phyloP scores from a whole-genome alignment of 2,888 invertebrate species.

The Cosmia pyralina region DNA sequence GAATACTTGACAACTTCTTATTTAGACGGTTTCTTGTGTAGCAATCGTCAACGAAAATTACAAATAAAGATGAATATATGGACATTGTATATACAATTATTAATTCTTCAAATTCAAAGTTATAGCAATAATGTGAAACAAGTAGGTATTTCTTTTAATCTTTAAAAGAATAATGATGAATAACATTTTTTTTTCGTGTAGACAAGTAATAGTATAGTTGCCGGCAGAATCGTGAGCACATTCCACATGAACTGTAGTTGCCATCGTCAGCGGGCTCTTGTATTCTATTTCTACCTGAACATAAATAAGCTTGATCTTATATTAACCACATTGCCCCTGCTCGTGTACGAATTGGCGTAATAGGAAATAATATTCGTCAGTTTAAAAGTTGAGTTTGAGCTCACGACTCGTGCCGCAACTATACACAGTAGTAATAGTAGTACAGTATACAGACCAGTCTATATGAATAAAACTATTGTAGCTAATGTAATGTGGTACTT shows the following conservation, averaged over 20 bases:
- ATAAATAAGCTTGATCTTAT: no score
- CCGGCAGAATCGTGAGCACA: no score
- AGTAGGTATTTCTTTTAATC: background rate
- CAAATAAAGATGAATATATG: constrained; percentile 3
- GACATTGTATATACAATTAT: background rate
- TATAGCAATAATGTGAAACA: constrained; percentile 1
- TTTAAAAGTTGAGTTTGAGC: no score
- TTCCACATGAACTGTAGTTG: no score
- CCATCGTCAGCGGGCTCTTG: no score
- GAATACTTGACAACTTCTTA: background rate
- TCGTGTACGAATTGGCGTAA: no score
- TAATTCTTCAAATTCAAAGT: background rate
- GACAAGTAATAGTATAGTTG: no score
- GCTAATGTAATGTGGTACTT: constrained; percentile 10
- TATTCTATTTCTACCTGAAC: no score
- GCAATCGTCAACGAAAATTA: background rate
- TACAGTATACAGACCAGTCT: background rate
- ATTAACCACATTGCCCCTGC: no score
- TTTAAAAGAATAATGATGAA: background rate
- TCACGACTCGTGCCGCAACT: no score
- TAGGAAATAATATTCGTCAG: no score
- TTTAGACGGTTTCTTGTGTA: constrained; percentile 1
- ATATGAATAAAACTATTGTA: background rate
- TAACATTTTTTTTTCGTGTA: background rate
- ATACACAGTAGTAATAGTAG: no score